A percentile compares a stretch with the other conserved stretches of the same genome.
These are phyloP conservation scores for Pycnonotus jocosus DNA, from an alignment of 2,113 vertebrate genomes.

Conservation along the genomic window DNA sequence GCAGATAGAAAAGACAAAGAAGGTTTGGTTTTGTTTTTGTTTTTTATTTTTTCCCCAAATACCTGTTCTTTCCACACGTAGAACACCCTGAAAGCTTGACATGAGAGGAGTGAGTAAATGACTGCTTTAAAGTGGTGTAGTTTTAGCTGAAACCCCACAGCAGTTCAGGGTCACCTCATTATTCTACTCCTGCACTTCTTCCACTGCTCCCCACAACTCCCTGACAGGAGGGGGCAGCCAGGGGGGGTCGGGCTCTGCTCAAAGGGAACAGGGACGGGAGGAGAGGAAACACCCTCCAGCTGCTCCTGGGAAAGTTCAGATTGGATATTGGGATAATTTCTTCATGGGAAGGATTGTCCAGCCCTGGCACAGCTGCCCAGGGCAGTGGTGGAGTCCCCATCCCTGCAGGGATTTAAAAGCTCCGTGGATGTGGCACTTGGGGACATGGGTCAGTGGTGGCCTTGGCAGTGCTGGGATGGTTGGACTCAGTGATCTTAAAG, in stretches of 20 bases:
- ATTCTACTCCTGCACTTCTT: not conserved
- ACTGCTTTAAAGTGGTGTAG: not conserved
- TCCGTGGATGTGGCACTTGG: not conserved
- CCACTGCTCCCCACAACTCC: not conserved
- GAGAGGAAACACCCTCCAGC: fast-evolving
- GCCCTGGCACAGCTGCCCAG: not conserved
- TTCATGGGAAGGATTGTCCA: not conserved
- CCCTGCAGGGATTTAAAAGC: not conserved
- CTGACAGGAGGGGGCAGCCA: not conserved
- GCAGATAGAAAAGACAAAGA: not conserved
- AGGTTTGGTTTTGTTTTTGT: fast-evolving
- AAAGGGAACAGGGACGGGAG: not conserved
- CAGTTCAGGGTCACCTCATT: not conserved
- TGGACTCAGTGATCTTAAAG: fast-evolving
- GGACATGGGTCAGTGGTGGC: not conserved
- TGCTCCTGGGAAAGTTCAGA: fast-evolving
- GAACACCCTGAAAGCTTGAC: not conserved
- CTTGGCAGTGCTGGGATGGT: not conserved
- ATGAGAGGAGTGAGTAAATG: not conserved
- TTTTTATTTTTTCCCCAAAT: not conserved
- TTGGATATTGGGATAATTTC: not conserved
- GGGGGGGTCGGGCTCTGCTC: fast-evolving
- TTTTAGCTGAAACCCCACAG: not conserved
- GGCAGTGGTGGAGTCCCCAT: not conserved
- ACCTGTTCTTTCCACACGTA: not conserved